Percentiles rank a stretch among this genome's conserved stretches.
Conservation (phyloP, 2,888 invertebrate species). For the Chymomyza amoena region DNA sequence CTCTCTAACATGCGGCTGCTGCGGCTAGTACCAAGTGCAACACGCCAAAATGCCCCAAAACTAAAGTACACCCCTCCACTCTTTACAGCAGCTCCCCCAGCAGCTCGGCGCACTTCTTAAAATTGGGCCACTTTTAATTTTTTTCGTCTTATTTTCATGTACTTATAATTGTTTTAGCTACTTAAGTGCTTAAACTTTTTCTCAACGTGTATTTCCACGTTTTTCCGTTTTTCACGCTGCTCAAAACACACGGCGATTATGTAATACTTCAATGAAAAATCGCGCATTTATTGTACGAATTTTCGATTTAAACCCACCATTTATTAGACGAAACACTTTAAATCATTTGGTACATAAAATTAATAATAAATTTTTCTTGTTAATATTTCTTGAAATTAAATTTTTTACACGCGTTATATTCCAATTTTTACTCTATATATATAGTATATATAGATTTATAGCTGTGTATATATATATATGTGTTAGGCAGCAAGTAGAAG, state of each 20-base stretch:
- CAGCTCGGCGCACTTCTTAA: not conserved
- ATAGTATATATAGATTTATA: conserved; percentile 39
- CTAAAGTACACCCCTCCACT: too few relatives aligned
- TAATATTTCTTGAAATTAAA: conserved; percentile 24
- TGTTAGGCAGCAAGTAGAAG: conserved; percentile 34
- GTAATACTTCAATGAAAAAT: conserved; percentile 42
- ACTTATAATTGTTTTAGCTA: conserved; percentile 23
- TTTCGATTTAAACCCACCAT: conserved; percentile 35
- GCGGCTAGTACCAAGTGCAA: conserved; percentile 11
- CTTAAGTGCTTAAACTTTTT: conserved; percentile 10
- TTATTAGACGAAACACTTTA: conserved; percentile 34
- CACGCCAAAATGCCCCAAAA: not conserved
- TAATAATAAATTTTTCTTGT: conserved; percentile 18
- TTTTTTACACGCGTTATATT: conserved; percentile 40
- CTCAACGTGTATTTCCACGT: conserved; percentile 61
- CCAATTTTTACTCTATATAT: conserved; percentile 52
- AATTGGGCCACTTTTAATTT: conserved; percentile 37
- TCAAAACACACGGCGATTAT: conserved; percentile 41
- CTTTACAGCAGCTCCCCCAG: not conserved
- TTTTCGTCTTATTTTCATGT: conserved; percentile 40
- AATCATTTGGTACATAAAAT: conserved; percentile 32
- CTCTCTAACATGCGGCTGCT: conserved; percentile 53
- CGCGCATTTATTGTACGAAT: conserved; percentile 12
- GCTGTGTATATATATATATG: conserved; percentile 42
- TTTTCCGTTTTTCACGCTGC: conserved; percentile 48